Conservation (phyloP, 2,113 vertebrate species). For the Morone chrysops region DNA sequence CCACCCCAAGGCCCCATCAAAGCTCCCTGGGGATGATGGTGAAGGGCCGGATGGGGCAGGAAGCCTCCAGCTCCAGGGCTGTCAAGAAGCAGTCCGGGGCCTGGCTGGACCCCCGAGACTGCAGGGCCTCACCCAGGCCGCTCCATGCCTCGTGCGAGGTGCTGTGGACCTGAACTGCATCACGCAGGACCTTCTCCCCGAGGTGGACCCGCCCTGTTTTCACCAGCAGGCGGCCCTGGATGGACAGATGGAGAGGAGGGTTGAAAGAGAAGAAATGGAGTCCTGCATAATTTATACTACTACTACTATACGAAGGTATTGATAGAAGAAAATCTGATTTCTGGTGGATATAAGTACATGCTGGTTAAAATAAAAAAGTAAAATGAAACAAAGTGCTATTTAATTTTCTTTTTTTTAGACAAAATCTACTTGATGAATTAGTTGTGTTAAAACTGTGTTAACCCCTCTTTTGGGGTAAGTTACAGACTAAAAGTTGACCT, state of each 20-base stretch:
- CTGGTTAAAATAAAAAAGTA: neutral
- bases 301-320: no score
- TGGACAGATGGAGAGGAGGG: slow-evolving; percentile 52
- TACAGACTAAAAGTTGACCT: slow-evolving; percentile 16
- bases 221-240: slow-evolving; percentile 91
- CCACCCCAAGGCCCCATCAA: slow-evolving; percentile 68
- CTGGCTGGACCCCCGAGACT: slow-evolving; percentile 87
- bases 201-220: slow-evolving; percentile 87
- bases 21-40: slow-evolving; percentile 94
- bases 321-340: neutral
- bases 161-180: slow-evolving; percentile 90
- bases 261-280: no score
- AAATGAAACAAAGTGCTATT: neutral
- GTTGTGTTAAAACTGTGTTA: slow-evolving; percentile 9
- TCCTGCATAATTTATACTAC: no score
- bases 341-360: neutral
- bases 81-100: slow-evolving; percentile 95
- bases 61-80: slow-evolving; percentile 95
- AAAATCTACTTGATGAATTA: slow-evolving; percentile 3
- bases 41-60: slow-evolving; percentile 94
- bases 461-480: neutral
- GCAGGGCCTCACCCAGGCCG: slow-evolving; percentile 93
- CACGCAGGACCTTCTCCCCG: slow-evolving; percentile 94
- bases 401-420: neutral
- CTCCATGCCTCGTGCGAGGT: slow-evolving; percentile 95